Evolutionary conservation across 2,888 invertebrate genomes (phyloP).

Genomic region (Leptopilina myrica): DNA sequence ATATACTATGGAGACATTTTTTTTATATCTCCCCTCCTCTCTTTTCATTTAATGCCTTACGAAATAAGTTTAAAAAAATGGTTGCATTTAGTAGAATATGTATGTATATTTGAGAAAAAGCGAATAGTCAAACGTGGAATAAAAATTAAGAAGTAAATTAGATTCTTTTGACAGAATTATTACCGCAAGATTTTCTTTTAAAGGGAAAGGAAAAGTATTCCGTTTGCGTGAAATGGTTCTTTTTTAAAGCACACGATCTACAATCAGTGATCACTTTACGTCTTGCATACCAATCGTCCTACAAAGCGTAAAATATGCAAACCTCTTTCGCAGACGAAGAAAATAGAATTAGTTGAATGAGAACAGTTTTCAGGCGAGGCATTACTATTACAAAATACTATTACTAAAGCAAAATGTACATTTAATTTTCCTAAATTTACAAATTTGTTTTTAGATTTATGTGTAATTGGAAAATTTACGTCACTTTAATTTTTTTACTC

Average conservation of each 20-base stretch:
- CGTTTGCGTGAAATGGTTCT: constrained; percentile 44
- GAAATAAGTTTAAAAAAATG: too few relatives aligned
- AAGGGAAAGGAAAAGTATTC: constrained; percentile 5
- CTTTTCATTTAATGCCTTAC: too few relatives aligned
- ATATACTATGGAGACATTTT: neutral
- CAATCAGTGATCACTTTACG: constrained; percentile 29
- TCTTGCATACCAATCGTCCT: constrained; percentile 52
- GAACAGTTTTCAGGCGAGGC: neutral
- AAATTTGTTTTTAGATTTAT: neutral
- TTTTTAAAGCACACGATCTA: constrained; percentile 45
- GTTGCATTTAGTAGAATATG: too few relatives aligned
- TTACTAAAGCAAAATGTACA: neutral
- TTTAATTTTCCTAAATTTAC: neutral
- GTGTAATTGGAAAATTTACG: neutral
- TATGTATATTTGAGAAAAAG: neutral
- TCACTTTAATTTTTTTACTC: too few relatives aligned
- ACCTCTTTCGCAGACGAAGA: constrained; percentile 13
- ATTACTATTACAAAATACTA: neutral
- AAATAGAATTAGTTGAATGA: constrained; percentile 22
- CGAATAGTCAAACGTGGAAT: neutral
- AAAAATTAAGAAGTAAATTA: neutral
- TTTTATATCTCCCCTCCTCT: neutral
- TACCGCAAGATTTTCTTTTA: constrained; percentile 13
- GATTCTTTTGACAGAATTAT: constrained; percentile 12
- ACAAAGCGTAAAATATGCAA: constrained; percentile 34